These are phyloP conservation scores for Caenorhabditis brenneri DNA, from an alignment of 1,140 invertebrate species.

Conservation along the genomic window DNA sequence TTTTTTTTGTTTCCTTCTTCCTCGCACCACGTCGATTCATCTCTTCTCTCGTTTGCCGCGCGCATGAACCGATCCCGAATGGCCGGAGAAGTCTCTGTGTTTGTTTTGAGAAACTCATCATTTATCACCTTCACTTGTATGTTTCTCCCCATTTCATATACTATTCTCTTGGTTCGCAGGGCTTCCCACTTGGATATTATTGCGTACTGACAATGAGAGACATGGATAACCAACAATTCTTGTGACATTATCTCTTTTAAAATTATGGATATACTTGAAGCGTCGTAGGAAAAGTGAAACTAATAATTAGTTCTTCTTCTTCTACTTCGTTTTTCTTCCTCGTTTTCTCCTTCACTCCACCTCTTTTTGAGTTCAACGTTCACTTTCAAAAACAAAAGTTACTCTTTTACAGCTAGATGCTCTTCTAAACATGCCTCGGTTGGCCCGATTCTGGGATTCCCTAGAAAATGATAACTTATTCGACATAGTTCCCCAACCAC, in stretches of 20 bases:
- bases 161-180: background rate
- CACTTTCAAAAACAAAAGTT: background rate
- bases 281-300: background rate
- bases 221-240: background rate
- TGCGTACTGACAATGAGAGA: constrained; percentile 36
- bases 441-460: constrained; percentile 37
- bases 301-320: background rate
- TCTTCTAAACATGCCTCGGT: background rate
- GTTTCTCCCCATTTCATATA: background rate
- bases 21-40: background rate
- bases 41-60: background rate
- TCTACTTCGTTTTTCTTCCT: too few species aligned
- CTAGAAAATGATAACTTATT: constrained; percentile 28
- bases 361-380: background rate
- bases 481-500: background rate
- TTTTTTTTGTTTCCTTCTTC: background rate
- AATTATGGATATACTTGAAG: constrained; percentile 23
- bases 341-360: too few species aligned
- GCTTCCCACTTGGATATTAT: constrained; percentile 40
- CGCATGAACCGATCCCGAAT: constrained; percentile 28
- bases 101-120: constrained; percentile 41
- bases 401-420: background rate
- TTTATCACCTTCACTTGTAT: constrained; percentile 29
- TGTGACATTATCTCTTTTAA: constrained; percentile 14
- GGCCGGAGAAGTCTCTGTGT: background rate